Conservation (phyloP, 2,797 vertebrate genomes). For the Falco novaeseelandiae region DNA sequence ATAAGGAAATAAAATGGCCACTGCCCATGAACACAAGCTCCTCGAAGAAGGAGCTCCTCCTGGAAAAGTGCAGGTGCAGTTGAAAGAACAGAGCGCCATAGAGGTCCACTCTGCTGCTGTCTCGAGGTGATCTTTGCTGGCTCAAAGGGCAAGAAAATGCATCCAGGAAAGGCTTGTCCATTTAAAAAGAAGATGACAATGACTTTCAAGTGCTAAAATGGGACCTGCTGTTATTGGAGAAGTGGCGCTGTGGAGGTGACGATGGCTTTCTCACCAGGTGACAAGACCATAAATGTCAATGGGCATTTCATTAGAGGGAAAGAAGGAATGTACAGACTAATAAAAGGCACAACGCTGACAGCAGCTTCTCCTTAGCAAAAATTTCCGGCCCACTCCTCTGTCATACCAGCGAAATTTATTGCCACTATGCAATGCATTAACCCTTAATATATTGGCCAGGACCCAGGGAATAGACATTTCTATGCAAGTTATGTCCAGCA, state of each 20-base stretch:
- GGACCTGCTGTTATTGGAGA: not conserved
- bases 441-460: not conserved
- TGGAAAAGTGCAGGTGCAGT: not conserved
- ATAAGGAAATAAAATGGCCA: not conserved
- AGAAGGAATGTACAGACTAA: not conserved
- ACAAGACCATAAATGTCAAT: slow-evolving; percentile 34
- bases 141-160: not conserved
- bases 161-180: not conserved
- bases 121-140: not conserved
- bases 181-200: not conserved
- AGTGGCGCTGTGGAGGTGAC: not conserved
- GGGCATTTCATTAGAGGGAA: slow-evolving; percentile 45
- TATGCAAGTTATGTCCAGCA: not conserved
- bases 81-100: not conserved
- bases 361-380: slow-evolving; percentile 27
- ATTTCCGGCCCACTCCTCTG: slow-evolving; percentile 5
- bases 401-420: slow-evolving; percentile 25
- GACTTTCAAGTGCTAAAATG: not conserved
- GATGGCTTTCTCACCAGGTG: slow-evolving; percentile 13
- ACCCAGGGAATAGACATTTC: not conserved
- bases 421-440: not conserved
- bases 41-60: not conserved
- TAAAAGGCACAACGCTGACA: slow-evolving; percentile 17
- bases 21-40: not conserved
- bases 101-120: not conserved